Conservation (phyloP, 2,888 invertebrate genomes). For the Conops quadrifasciatus region DNA sequence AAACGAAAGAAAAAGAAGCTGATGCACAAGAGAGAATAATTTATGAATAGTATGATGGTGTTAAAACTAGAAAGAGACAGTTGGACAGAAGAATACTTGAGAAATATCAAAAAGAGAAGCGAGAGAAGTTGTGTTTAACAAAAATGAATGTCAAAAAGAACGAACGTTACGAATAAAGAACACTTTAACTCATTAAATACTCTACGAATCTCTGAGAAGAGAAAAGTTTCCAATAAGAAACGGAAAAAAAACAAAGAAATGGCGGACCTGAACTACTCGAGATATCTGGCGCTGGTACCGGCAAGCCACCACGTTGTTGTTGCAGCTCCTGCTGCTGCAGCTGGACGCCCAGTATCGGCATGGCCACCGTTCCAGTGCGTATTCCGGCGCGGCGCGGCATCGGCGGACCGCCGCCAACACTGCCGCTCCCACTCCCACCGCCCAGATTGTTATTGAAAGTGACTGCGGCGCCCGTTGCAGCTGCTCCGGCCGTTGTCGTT, state of each 20-base stretch:
- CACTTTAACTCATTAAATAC: too few relatives aligned
- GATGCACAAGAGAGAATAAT: background rate
- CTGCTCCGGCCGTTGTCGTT: conserved; percentile 6
- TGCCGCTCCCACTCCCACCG: conserved; percentile 31
- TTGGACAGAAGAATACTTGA: background rate
- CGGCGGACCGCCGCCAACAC: conserved; percentile 51
- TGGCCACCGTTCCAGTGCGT: conserved; percentile 58
- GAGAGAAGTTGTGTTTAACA: background rate
- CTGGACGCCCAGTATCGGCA: conserved; percentile 60
- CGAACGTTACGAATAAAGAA: too few relatives aligned
- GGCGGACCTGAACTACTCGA: conserved; percentile 66
- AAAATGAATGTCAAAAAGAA: background rate
- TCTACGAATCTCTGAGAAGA: too few relatives aligned
- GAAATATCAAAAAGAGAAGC: background rate
- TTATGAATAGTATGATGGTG: too few relatives aligned
- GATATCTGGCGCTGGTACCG: conserved; percentile 67
- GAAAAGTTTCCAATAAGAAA: too few relatives aligned
- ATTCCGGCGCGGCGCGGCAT: conserved; percentile 56
- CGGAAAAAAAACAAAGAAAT: conserved; percentile 41
- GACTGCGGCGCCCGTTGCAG: conserved; percentile 1
- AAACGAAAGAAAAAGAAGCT: background rate
- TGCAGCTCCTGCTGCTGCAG: conserved; percentile 63
- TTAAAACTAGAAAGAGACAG: background rate
- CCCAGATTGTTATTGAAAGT: conserved; percentile 26
- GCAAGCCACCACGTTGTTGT: conserved; percentile 66